These are phyloP conservation scores for Bembecia ichneumoniformis DNA, from an alignment of 2,888 invertebrate genomes.

Conservation along the genomic window DNA sequence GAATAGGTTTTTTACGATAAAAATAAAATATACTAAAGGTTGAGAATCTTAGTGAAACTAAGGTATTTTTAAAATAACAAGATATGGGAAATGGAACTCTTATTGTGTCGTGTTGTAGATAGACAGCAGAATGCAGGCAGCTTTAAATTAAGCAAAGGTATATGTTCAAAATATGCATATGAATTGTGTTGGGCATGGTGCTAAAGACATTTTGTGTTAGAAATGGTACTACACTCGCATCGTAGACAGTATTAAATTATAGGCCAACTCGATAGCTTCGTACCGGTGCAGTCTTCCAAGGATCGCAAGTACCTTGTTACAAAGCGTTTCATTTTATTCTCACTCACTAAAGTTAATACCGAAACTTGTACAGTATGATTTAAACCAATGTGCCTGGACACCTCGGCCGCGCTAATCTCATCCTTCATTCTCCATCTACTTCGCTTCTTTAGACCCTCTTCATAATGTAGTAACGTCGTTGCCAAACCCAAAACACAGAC, in stretches of 20 bases:
- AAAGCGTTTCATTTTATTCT: conserved; percentile 16
- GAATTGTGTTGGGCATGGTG: conserved; percentile 60
- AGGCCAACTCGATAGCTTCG: conserved; percentile 37
- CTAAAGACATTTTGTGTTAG: conserved; percentile 53
- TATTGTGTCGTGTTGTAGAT: conserved; percentile 40
- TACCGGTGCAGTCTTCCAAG: conserved; percentile 61
- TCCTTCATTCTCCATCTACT: conserved; percentile 3
- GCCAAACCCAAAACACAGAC: conserved; percentile 66
- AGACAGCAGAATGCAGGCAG: conserved; percentile 35
- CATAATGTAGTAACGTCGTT: conserved; percentile 51
- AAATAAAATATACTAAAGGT: conserved; percentile 47
- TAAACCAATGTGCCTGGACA: conserved; percentile 21
- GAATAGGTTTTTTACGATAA: conserved; percentile 49
- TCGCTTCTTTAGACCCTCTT: not conserved
- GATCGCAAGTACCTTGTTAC: conserved; percentile 35
- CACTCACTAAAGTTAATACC: not conserved
- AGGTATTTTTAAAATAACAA: conserved; percentile 65
- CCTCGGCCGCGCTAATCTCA: conserved; percentile 17
- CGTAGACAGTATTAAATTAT: conserved; percentile 56
- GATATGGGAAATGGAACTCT: conserved; percentile 29
- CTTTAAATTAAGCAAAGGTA: conserved; percentile 14
- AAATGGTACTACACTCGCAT: conserved; percentile 44
- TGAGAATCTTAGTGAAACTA: conserved; percentile 60
- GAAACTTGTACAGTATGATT: conserved; percentile 3
- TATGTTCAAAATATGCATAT: conserved; percentile 44